Conservation (phyloP, 2,888 invertebrate genomes). For the Ochlodes sylvanus region DNA sequence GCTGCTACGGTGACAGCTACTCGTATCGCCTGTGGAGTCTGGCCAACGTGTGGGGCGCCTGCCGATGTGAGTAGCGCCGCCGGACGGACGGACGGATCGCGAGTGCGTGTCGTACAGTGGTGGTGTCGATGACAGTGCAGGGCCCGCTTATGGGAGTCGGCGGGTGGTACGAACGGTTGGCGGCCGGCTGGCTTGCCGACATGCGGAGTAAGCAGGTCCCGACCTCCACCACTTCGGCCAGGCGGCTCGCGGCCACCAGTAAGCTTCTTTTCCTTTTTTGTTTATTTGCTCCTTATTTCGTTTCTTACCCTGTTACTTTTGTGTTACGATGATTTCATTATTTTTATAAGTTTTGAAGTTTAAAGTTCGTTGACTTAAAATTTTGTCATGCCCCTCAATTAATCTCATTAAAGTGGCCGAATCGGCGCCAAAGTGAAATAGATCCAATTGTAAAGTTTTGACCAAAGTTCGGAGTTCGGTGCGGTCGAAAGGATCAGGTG, state of each 20-base stretch:
- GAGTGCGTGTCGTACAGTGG: slow-evolving; percentile 57
- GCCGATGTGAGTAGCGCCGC: slow-evolving; percentile 88
- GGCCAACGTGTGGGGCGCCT: slow-evolving; percentile 91
- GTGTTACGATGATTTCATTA: slow-evolving; percentile 39
- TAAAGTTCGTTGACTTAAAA: background rate
- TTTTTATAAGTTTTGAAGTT: background rate
- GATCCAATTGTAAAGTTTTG: background rate
- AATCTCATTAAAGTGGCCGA: background rate
- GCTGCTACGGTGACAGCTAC: slow-evolving; percentile 90
- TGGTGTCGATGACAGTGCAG: slow-evolving; percentile 78
- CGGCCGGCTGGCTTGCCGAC: slow-evolving; percentile 81
- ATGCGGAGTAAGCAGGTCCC: slow-evolving; percentile 85
- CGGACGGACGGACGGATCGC: slow-evolving; percentile 45
- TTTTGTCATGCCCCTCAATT: background rate
- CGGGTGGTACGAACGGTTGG: slow-evolving; percentile 80
- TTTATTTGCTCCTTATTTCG: slow-evolving; percentile 70
- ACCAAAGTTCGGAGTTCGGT: background rate
- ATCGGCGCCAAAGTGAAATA: background rate
- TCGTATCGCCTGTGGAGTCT: slow-evolving; percentile 91
- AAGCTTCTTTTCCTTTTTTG: slow-evolving; percentile 82
- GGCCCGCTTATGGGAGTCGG: slow-evolving; percentile 82
- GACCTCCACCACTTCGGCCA: slow-evolving; percentile 82
- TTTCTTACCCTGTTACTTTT: slow-evolving; percentile 48
- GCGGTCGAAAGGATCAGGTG: slow-evolving; percentile 59
- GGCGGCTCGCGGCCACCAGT: slow-evolving; percentile 83